A percentile compares a stretch with the other conserved stretches of the same genome.
phyloP scores from a whole-genome alignment of 1,140 invertebrate species.

The Polypedilum pembai region DNA sequence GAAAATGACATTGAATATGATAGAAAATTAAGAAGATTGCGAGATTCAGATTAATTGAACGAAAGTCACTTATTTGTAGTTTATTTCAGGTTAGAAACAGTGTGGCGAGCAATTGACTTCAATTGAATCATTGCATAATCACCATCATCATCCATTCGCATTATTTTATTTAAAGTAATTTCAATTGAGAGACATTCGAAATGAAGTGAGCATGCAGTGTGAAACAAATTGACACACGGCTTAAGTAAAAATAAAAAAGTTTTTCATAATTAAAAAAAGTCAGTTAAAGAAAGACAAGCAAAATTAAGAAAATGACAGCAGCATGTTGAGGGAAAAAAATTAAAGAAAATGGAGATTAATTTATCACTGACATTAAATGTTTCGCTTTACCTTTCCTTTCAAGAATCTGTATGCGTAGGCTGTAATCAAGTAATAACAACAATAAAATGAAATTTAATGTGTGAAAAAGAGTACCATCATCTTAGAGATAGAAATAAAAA shows the following conservation, averaged over 20 bases:
- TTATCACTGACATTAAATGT: neutral
- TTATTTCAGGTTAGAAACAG: too few species aligned
- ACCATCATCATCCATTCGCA: neutral
- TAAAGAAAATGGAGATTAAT: neutral
- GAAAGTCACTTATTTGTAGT: neutral
- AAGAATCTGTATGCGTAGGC: too few species aligned
- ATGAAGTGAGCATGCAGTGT: too few species aligned
- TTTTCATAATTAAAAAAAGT: too few species aligned
- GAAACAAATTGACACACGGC: too few species aligned
- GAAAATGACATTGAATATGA: constrained; percentile 26
- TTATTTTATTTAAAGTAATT: constrained; percentile 15
- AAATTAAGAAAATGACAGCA: neutral
- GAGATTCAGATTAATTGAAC: constrained; percentile 26
- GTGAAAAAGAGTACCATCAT: too few species aligned
- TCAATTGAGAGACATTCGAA: neutral
- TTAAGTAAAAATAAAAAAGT: too few species aligned
- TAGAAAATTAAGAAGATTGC: neutral
- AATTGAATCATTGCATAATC: constrained; percentile 21
- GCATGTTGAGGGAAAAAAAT: neutral
- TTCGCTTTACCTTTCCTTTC: too few species aligned
- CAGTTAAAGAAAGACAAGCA: too few species aligned
- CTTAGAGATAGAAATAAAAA: neutral
- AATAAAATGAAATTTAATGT: too few species aligned
- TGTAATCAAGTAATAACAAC: too few species aligned
- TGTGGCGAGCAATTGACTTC: neutral